phyloP scores from a whole-genome alignment of 2,797 vertebrate species.

The Halcyon leucocephala region DNA sequence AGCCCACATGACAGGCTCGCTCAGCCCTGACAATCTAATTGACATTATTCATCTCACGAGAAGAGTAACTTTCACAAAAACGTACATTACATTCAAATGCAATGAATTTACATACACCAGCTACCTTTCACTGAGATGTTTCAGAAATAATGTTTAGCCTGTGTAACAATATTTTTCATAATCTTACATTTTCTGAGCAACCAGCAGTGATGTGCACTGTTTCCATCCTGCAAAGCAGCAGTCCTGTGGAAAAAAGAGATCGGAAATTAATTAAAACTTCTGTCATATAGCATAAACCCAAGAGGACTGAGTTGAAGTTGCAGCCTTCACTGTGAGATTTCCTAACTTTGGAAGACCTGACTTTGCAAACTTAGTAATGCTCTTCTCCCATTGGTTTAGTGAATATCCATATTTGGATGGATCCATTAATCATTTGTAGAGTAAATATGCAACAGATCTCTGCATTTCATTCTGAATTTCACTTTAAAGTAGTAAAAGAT shows the following conservation, averaged over 20 bases:
- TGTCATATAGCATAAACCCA: not conserved
- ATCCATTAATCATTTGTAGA: not conserved
- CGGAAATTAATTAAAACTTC: not conserved
- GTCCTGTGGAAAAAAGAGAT: not conserved
- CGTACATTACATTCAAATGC: not conserved
- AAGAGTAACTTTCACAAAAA: constrained; percentile 30
- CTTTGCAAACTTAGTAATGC: not conserved
- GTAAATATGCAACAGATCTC: not conserved
- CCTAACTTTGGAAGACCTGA: not conserved
- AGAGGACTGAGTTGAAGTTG: not conserved
- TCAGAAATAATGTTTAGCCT: not conserved
- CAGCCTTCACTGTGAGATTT: not conserved
- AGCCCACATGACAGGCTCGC: constrained; percentile 9
- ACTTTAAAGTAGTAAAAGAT: not conserved
- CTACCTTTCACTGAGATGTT: not conserved
- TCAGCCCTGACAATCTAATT: constrained; percentile 57
- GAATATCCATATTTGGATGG: not conserved
- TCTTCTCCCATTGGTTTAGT: not conserved
- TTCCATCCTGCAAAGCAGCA: not conserved
- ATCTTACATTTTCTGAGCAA: not conserved
- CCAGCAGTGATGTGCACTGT: not conserved
- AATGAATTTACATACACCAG: constrained; percentile 13
- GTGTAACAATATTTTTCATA: not conserved
- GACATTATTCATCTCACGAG: constrained; percentile 44
- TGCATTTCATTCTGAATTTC: not conserved